A percentile compares a stretch with the other conserved stretches of the same genome.
Evolutionary conservation across 1,140 invertebrate genomes (phyloP).

Genomic region (Hypothenemus hampei): DNA sequence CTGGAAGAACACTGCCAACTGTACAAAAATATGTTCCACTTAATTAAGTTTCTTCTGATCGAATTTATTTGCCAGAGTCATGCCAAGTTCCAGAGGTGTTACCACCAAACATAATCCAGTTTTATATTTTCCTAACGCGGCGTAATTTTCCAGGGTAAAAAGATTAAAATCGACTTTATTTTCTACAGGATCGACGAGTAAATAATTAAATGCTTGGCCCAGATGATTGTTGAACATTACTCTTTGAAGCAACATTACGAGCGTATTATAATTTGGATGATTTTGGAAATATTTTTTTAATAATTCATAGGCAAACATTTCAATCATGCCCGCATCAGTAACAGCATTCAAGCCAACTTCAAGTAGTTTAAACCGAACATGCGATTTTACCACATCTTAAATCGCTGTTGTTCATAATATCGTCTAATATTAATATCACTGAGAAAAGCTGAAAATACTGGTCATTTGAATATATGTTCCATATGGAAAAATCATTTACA

Average conservation of each 20-base stretch:
- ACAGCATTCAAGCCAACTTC: background rate
- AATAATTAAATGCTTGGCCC: background rate
- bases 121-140: background rate
- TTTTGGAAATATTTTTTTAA: background rate
- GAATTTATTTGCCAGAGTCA: background rate
- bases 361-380: background rate
- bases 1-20: background rate
- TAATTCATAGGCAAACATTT: background rate
- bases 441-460: no score
- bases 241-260: background rate
- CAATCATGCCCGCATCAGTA: background rate
- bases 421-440: background rate
- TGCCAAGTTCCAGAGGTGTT: background rate
- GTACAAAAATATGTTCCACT: background rate
- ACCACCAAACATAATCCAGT: background rate
- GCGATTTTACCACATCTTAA: background rate
- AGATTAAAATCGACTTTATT: background rate
- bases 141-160: background rate
- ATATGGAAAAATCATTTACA: no score
- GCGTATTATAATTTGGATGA: background rate
- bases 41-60: background rate
- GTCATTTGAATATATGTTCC: no score
- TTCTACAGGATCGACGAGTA: background rate
- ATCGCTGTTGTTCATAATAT: background rate
- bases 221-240: background rate